These are phyloP conservation scores for Knipowitschia caucasica DNA, from an alignment of 2,797 vertebrate species.

Conservation along the genomic window DNA sequence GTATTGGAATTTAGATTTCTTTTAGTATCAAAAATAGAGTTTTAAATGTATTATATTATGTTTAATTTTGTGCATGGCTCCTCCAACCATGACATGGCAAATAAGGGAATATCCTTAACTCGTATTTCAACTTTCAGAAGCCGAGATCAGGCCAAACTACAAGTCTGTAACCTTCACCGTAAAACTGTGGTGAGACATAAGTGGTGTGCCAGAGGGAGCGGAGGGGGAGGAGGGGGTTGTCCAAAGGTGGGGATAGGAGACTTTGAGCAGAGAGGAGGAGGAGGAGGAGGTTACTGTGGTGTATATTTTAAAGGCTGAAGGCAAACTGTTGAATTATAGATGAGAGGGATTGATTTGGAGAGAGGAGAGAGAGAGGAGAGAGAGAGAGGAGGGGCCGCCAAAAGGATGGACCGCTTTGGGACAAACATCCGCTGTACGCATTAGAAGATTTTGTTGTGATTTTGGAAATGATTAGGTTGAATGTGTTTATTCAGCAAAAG, in stretches of 20 bases:
- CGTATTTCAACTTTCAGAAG: slow-evolving; percentile 7
- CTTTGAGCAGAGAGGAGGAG: slow-evolving; percentile 46
- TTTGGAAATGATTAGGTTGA: neutral
- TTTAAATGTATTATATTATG: no score
- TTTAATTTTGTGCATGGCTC: no score
- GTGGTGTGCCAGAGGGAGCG: slow-evolving; percentile 17
- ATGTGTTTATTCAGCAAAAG: slow-evolving; percentile 2
- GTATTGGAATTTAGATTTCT: no score
- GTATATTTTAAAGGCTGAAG: slow-evolving; percentile 81
- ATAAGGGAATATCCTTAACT: neutral
- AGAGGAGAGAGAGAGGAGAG: slow-evolving; percentile 33
- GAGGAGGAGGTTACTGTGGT: slow-evolving; percentile 66
- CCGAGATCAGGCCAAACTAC: slow-evolving; percentile 30
- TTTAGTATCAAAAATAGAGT: no score
- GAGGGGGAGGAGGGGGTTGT: neutral
- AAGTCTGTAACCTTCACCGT: slow-evolving; percentile 36
- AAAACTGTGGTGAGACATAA: slow-evolving; percentile 36
- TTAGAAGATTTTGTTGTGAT: neutral
- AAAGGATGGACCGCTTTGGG: slow-evolving; percentile 39
- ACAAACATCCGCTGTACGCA: slow-evolving; percentile 29
- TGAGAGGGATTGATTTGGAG: slow-evolving; percentile 77
- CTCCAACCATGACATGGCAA: neutral
- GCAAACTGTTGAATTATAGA: slow-evolving; percentile 93
- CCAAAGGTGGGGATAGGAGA: slow-evolving; percentile 29
- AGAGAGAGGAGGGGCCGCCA: slow-evolving; percentile 35